phyloP scores from a whole-genome alignment of 1,140 invertebrate genomes.

The Hycleus phaleratus region DNA sequence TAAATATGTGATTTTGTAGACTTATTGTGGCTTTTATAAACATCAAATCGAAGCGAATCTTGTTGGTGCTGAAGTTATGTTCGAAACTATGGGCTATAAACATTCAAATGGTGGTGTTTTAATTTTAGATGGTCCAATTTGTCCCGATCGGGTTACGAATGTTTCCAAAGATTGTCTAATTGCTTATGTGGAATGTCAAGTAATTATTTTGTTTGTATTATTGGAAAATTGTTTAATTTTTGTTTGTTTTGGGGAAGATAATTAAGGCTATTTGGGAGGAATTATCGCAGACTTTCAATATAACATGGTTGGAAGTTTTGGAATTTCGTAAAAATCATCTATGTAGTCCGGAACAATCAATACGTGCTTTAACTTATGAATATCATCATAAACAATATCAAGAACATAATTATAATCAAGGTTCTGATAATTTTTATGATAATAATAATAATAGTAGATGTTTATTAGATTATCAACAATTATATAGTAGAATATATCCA shows the following conservation, averaged over 20 bases:
- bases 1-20: conserved; percentile 45
- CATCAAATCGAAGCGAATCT: conserved; percentile 76
- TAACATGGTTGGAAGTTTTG: conserved; percentile 59
- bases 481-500: conserved; percentile 11
- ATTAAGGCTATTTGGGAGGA: conserved; percentile 51
- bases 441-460: conserved; percentile 1
- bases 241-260: conserved; percentile 38
- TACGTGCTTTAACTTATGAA: conserved; percentile 43
- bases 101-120: conserved; percentile 49
- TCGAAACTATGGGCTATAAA: conserved; percentile 76
- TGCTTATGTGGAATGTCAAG: conserved; percentile 84
- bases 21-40: conserved; percentile 78
- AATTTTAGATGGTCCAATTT: conserved; percentile 62
- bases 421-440: conserved; percentile 5
- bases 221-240: neutral
- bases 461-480: conserved; percentile 1
- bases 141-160: conserved; percentile 68
- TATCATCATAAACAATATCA: conserved; percentile 41
- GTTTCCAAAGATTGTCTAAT: conserved; percentile 76
- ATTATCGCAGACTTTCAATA: conserved; percentile 44
- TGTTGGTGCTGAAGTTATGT: conserved; percentile 62
- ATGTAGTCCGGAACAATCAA: conserved; percentile 51
- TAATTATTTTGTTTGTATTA: conserved; percentile 33
- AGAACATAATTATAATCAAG: conserved; percentile 26
- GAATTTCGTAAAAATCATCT: conserved; percentile 56